Conservation (phyloP, 2,888 invertebrate species). For the Odontocerum albicorne region DNA sequence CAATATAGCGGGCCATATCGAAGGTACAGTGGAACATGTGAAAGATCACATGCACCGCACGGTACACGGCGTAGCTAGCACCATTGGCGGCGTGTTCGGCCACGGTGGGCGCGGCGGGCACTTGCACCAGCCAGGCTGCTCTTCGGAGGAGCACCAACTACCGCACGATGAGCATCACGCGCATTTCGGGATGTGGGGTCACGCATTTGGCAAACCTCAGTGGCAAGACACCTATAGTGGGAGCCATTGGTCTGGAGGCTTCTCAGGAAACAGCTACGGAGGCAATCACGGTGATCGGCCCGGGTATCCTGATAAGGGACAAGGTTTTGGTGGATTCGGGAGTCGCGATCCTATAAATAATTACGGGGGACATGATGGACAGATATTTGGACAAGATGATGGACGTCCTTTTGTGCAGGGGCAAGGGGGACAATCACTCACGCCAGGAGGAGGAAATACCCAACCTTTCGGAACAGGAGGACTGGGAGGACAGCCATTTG, state of each 20-base stretch:
- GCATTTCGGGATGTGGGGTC: no score
- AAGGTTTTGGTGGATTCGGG: constrained; percentile 1
- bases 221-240: no score
- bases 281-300: not conserved
- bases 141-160: constrained; percentile 7
- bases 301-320: not conserved
- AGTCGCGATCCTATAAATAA: not conserved
- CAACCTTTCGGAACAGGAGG: not conserved
- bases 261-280: no score
- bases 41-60: constrained; percentile 1
- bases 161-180: not conserved
- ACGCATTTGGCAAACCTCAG: no score
- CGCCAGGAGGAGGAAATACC: not conserved
- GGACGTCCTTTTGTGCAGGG: constrained; percentile 11
- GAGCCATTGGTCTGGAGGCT: no score
- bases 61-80: constrained; percentile 3
- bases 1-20: constrained; percentile 21
- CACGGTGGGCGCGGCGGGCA: not conserved
- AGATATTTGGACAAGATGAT: constrained; percentile 1
- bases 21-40: constrained; percentile 18
- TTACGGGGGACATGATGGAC: constrained; percentile 9
- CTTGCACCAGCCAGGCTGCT: not conserved
- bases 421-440: not conserved
- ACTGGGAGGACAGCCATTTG: not conserved
- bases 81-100: not conserved